These are phyloP conservation scores for Drepana arcuata DNA, from an alignment of 1,140 invertebrate species.

Conservation along the genomic window DNA sequence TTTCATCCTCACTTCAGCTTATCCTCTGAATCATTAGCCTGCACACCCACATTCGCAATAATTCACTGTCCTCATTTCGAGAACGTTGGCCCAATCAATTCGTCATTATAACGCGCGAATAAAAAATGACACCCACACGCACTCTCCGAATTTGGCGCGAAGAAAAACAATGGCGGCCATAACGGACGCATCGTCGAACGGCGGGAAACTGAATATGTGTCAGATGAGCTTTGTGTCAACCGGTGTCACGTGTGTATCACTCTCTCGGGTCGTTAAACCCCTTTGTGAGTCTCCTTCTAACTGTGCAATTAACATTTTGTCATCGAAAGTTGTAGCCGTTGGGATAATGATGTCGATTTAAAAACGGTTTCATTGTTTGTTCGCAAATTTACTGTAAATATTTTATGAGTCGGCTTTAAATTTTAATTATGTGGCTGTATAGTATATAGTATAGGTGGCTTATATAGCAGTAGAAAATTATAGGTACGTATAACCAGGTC, in stretches of 20 bases:
- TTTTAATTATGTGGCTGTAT: no score
- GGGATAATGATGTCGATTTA: constrained; percentile 8
- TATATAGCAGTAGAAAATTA: no score
- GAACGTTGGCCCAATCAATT: constrained; percentile 49
- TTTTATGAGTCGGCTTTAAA: no score
- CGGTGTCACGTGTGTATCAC: constrained; percentile 23
- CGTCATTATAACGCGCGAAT: constrained; percentile 49
- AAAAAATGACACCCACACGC: constrained; percentile 43
- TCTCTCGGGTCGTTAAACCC: constrained; percentile 12
- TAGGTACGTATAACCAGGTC: no score
- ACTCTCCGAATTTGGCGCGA: constrained; percentile 35
- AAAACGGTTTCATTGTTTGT: no score
- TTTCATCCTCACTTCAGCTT: constrained; percentile 24
- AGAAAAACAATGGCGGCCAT: constrained; percentile 48
- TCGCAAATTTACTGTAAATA: no score
- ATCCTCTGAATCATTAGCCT: constrained; percentile 47
- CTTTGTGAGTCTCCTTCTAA: constrained; percentile 4
- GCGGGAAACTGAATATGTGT: constrained; percentile 48
- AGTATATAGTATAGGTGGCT: no score
- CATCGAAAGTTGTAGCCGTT: constrained; percentile 8
- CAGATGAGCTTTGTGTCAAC: constrained; percentile 29
- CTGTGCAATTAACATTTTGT: constrained; percentile 5
- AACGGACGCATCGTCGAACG: constrained; percentile 38
- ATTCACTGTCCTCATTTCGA: constrained; percentile 37
- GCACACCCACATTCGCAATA: constrained; percentile 40